A percentile compares a stretch with the other conserved stretches of the same genome.
phyloP scores from a whole-genome alignment of 2,113 vertebrate species.

The Amblyopsis rosae region DNA sequence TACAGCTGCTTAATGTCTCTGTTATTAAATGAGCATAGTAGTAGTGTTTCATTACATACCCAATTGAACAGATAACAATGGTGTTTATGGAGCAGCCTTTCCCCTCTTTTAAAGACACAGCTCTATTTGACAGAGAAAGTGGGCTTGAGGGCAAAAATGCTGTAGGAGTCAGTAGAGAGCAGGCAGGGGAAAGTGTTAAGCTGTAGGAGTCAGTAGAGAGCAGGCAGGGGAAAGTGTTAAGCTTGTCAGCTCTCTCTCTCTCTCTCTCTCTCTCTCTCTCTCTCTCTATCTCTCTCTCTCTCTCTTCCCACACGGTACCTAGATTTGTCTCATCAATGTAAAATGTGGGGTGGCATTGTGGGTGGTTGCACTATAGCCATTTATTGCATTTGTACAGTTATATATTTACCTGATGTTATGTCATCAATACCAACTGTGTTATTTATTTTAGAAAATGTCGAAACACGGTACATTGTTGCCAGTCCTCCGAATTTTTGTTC shows the following conservation, averaged over 20 bases:
- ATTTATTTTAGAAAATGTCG: slow-evolving; percentile 1
- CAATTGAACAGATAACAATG: neutral
- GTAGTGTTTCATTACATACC: neutral
- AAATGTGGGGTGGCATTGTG: neutral
- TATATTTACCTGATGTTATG: neutral
- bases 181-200: slow-evolving; percentile 24
- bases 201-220: slow-evolving; percentile 67
- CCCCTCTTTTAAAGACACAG: neutral
- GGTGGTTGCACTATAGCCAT: too few relatives aligned
- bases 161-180: slow-evolving; percentile 66
- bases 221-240: slow-evolving; percentile 28
- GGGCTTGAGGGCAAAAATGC: slow-evolving; percentile 36
- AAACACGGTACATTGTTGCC: neutral
- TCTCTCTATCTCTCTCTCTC: neutral
- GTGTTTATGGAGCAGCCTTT: neutral
- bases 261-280: neutral
- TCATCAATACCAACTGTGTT: slow-evolving; percentile 17
- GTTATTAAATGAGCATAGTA: neutral
- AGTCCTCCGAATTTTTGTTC: too few relatives aligned
- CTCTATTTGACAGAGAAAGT: slow-evolving; percentile 10
- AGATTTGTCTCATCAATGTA: neutral
- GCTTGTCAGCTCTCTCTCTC: too few relatives aligned
- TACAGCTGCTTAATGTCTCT: neutral
- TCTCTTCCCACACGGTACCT: neutral
- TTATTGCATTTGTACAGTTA: too few relatives aligned